Evolutionary conservation across 1,140 invertebrate genomes (phyloP), one percentile per base, ranked within the genome.

Genomic region (Stratiolaelaps scimitus): DNA sequence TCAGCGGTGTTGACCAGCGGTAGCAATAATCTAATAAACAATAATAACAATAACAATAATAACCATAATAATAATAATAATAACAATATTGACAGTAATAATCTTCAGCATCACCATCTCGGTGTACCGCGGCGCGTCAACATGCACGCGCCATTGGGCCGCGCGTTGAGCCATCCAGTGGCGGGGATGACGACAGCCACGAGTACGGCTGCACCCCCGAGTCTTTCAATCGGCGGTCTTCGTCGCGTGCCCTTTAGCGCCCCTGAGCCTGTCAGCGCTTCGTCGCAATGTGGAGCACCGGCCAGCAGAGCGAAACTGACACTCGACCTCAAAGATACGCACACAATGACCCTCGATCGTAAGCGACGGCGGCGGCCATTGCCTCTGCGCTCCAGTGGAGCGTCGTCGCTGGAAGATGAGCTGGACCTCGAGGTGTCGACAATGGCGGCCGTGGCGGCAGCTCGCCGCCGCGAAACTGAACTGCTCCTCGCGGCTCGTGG

Each of bases 291-390:
- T 23, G 26, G 53, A 26, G 26, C 26, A 60, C 53, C 53, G 6
- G 53, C 53, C 26, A 60, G 26, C 34, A 15, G 53, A 60, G 53
- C 53, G 15, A 60, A 60, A 2, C 23, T 60, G 26, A 29, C 53
- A 60, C 53, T 60, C 26, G 53, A 60, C 26, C 34, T 60, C 6
- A 60, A 60, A 34, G 26, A 60, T 20, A 60, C 53, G 53, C 53
- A 60, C 53, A 60, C 53, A 23, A 60, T 60, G 53, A 60, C 53
- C 6, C 20, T 60, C 26, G 53, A 60, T 17, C 53, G 53, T 20
- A 26, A 34, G 17, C 53, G 23, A 23, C 53, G 15, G 15, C 53
- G 53, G 4, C 53, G 34, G 10, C 53, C 53, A 60, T 15, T 34
- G 20, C 34, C 23, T 10, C 23, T 26, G 26, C 53, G 26, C 34